phyloP scores from a whole-genome alignment of 2,888 invertebrate genomes.

The Coenonympha glycerion region DNA sequence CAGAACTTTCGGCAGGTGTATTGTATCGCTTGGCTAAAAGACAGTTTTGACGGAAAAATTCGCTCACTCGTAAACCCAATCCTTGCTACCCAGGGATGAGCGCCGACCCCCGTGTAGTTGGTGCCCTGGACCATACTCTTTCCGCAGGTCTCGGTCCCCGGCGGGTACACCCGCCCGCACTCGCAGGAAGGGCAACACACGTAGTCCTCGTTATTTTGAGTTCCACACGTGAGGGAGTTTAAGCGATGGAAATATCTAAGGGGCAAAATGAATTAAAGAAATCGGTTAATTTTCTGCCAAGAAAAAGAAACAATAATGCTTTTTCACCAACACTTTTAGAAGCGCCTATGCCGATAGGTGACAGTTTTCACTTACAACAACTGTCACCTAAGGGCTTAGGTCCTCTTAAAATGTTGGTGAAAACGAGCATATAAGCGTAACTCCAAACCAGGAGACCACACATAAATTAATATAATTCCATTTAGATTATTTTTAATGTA shows the following conservation, averaged over 20 bases:
- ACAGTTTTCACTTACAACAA: too few species aligned
- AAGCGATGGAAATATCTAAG: conserved; percentile 72
- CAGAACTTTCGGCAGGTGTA: background rate
- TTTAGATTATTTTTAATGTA: too few species aligned
- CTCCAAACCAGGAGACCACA: background rate
- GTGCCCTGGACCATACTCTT: conserved; percentile 80
- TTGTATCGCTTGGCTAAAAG: background rate
- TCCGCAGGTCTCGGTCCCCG: conserved; percentile 75
- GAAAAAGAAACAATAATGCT: background rate
- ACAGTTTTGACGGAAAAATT: too few species aligned
- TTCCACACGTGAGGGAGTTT: conserved; percentile 77
- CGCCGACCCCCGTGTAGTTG: conserved; percentile 80
- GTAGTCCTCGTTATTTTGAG: conserved; percentile 71
- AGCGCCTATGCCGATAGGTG: too few species aligned
- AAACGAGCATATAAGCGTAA: too few species aligned
- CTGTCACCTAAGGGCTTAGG: too few species aligned
- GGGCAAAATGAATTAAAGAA: background rate
- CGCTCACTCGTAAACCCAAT: conserved; percentile 84
- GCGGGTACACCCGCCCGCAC: conserved; percentile 56
- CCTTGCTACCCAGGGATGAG: conserved; percentile 85
- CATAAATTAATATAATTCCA: too few species aligned
- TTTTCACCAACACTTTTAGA: too few species aligned
- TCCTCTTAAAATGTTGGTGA: too few species aligned
- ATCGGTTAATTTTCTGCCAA: background rate
- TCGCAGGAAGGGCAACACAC: conserved; percentile 78